These are phyloP conservation scores for Actias luna DNA, from an alignment of 2,888 invertebrate species.

Conservation along the genomic window DNA sequence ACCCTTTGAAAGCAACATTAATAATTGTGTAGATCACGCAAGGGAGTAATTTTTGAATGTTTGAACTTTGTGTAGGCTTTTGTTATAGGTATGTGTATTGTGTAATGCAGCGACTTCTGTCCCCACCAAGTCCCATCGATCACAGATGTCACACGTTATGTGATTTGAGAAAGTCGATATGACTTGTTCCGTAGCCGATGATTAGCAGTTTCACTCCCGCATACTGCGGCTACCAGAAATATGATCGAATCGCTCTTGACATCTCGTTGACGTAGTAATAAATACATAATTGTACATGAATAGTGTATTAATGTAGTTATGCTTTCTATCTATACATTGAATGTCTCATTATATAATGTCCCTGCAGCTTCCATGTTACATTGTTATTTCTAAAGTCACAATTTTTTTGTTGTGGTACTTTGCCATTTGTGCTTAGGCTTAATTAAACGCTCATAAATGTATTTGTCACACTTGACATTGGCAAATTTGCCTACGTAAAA, in stretches of 20 bases:
- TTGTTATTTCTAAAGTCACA: too few species aligned
- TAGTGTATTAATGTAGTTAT: not conserved
- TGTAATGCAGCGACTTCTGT: not conserved
- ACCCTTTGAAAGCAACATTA: not conserved
- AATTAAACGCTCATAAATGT: too few species aligned
- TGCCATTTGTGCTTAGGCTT: too few species aligned
- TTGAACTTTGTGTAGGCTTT: not conserved
- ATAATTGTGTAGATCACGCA: not conserved
- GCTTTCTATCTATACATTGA: not conserved
- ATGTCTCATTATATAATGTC: too few species aligned
- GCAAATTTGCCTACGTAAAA: too few species aligned
- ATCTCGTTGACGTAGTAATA: not conserved
- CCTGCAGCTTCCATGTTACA: too few species aligned
- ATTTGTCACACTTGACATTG: too few species aligned
- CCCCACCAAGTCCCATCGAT: constrained; percentile 9
- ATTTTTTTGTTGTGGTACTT: too few species aligned
- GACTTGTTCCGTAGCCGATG: constrained; percentile 20
- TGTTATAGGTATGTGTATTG: not conserved
- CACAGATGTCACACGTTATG: constrained; percentile 21
- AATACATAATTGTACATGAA: not conserved
- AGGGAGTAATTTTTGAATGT: not conserved
- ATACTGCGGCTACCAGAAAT: constrained; percentile 16
- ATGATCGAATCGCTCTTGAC: not conserved
- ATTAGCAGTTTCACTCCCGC: constrained; percentile 29
- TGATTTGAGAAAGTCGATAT: constrained; percentile 24